phyloP scores from a whole-genome alignment of 2,797 vertebrate species.

The Rhodeus uyekii region DNA sequence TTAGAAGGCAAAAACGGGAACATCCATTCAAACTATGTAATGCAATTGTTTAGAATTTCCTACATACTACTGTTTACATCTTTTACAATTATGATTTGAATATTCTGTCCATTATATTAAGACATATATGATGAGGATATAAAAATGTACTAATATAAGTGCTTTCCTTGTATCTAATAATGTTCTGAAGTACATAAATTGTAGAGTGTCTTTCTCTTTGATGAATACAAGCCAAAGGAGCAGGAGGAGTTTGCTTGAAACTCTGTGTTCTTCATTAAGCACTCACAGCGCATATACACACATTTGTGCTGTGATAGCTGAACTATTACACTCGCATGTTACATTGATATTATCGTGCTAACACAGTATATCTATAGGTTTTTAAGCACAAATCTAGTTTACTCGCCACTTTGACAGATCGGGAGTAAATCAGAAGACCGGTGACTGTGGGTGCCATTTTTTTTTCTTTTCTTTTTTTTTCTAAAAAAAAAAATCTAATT shows the following conservation, averaged over 20 bases:
- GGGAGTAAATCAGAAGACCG: conserved; percentile 88
- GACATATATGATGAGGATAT: background rate
- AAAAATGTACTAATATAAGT: background rate
- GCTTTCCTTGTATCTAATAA: conserved; percentile 31
- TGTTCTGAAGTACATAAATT: background rate
- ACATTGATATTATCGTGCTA: conserved; percentile 41
- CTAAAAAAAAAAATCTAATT: conserved; percentile 78
- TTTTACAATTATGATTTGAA: background rate
- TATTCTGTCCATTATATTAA: background rate
- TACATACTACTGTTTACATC: background rate
- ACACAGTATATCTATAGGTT: conserved; percentile 79
- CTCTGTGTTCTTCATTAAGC: conserved; percentile 4
- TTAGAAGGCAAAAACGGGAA: background rate
- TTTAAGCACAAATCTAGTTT: conserved; percentile 83
- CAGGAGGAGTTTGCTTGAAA: background rate
- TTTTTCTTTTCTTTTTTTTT: conserved; percentile 67
- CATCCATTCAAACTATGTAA: background rate
- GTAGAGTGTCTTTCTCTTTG: conserved; percentile 14
- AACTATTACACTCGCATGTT: conserved; percentile 39
- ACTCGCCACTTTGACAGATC: conserved; percentile 85
- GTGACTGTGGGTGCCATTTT: conserved; percentile 84
- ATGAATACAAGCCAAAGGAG: conserved; percentile 18
- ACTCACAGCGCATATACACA: conserved; percentile 4
- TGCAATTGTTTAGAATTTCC: background rate
- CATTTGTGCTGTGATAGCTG: background rate